A percentile compares a stretch with the other conserved stretches of the same genome.
phyloP scores from a whole-genome alignment of 2,888 invertebrate species.

The Habroteleia sp. region DNA sequence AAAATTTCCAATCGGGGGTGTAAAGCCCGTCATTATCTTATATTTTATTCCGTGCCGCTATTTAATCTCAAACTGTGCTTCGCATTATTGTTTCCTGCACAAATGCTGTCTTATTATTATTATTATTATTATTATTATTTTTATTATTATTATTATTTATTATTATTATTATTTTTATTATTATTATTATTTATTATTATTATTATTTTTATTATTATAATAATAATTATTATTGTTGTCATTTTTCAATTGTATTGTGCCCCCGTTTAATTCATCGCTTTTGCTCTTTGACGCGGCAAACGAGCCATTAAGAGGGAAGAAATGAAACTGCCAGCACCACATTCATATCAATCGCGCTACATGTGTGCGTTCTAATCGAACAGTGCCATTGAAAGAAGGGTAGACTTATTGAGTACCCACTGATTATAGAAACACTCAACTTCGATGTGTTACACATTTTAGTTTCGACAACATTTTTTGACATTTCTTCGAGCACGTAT shows the following conservation, averaged over 20 bases:
- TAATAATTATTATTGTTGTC: slow-evolving; percentile 39
- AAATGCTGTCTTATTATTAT: slow-evolving; percentile 70
- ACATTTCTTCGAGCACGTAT: slow-evolving; percentile 14
- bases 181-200: too few species aligned
- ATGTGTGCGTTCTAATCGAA: slow-evolving; percentile 61
- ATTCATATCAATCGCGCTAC: slow-evolving; percentile 51
- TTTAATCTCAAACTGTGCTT: slow-evolving; percentile 76
- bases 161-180: too few species aligned
- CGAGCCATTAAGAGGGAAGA: slow-evolving; percentile 69
- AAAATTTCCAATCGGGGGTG: slow-evolving; percentile 70
- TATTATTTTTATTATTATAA: too few species aligned
- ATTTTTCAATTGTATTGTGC: slow-evolving; percentile 63
- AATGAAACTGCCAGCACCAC: slow-evolving; percentile 65
- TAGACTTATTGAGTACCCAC: slow-evolving; percentile 53
- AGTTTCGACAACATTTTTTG: slow-evolving; percentile 20
- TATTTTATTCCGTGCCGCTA: slow-evolving; percentile 77
- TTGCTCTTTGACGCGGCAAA: slow-evolving; percentile 68
- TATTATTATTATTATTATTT: slow-evolving; percentile 63
- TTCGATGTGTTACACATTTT: slow-evolving; percentile 18
- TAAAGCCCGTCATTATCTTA: slow-evolving; percentile 78
- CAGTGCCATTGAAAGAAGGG: slow-evolving; percentile 43
- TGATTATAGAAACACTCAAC: slow-evolving; percentile 57
- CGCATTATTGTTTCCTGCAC: slow-evolving; percentile 76
- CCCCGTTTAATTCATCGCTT: slow-evolving; percentile 69
- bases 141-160: too few species aligned